Evolutionary conservation across 2,113 vertebrate species (phyloP), one percentile per base, ranked within the genome.

Genomic region (Loxodonta africana): DNA sequence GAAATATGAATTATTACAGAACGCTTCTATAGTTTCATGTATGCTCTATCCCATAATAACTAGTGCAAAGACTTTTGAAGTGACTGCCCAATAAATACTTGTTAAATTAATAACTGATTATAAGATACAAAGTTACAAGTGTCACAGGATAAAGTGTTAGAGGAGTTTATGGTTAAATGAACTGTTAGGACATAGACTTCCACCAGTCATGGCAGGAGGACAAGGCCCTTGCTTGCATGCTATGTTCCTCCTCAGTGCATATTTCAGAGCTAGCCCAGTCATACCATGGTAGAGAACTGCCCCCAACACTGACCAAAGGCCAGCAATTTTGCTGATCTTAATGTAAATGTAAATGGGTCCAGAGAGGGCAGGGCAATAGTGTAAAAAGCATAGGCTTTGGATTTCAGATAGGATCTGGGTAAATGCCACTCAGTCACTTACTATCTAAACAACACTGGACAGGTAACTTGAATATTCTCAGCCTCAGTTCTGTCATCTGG

Each of bases 41-140:
- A 67, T 71, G 33, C 65, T 74, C 25, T 81, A 80, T 80, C 44
- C 33, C 44, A 62, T 67, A 80, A 73, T 1, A 85, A 44, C 53
- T 9, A 80, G 21, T 51, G 81, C 5, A 88, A 37, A 74, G 26
- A 51, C 60, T 60, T 44, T 63, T 33, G 18, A 95, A 88, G 28
- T 71, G 28, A 28, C 6, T 83, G 46, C n/a, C n/a, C 67, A 89
- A 76, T 33, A 53, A 77, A 77, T 23, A 94, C 4, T 57, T 88
- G 30, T 37, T 95, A 81, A 89, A 88, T 90, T 60, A 87, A 57
- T 48, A 80, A 44, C 60, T 62, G 44, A 87, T 30, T 77, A 53
- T 23, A 81, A 51, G 28, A 62, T 10, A 83, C 4, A n/a, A 90
- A 87, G 44, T 90, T 82, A 28, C 14, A 77, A 69, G n/a, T 48